A percentile compares a stretch with the other conserved stretches of the same genome.
Evolutionary conservation across 2,888 invertebrate genomes (phyloP).

Genomic region (Gandaritis pyraliata): DNA sequence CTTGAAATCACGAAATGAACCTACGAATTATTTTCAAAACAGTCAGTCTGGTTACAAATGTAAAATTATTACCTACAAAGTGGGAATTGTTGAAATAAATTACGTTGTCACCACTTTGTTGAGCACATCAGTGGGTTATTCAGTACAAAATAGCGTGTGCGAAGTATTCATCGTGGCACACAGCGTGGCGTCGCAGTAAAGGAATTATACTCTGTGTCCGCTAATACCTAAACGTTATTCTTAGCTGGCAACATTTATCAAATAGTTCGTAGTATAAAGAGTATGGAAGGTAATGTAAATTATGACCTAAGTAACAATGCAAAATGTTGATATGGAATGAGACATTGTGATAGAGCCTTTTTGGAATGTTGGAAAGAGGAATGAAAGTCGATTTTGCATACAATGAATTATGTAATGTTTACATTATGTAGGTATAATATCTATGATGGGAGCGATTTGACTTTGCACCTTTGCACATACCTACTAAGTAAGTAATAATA

Average conservation of each 20-base stretch:
- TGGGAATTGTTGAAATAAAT: conserved; percentile 32
- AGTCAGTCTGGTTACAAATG: background rate
- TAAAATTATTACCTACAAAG: background rate
- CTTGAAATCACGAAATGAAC: too few relatives aligned
- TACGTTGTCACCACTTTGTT: conserved; percentile 31
- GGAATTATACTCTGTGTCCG: conserved; percentile 24
- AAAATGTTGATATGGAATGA: conserved; percentile 1
- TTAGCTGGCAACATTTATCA: conserved; percentile 37
- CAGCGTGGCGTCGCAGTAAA: conserved; percentile 25
- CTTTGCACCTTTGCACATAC: too few relatives aligned
- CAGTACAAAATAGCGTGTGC: conserved; percentile 24
- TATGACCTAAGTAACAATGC: background rate
- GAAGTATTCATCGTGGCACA: conserved; percentile 26
- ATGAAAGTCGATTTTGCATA: too few relatives aligned
- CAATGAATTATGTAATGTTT: too few relatives aligned
- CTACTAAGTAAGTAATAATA: too few relatives aligned
- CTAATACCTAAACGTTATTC: conserved; percentile 30
- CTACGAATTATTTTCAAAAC: too few relatives aligned
- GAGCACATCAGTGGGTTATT: conserved; percentile 20
- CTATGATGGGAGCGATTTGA: too few relatives aligned
- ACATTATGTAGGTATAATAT: too few relatives aligned
- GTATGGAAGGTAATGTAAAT: conserved; percentile 12
- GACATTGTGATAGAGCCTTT: too few relatives aligned
- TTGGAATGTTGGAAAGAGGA: too few relatives aligned
- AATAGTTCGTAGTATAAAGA: conserved; percentile 5